Evolutionary conservation across 2,797 vertebrate genomes (phyloP).

Genomic region (Enteromius afrohamiltoni): DNA sequence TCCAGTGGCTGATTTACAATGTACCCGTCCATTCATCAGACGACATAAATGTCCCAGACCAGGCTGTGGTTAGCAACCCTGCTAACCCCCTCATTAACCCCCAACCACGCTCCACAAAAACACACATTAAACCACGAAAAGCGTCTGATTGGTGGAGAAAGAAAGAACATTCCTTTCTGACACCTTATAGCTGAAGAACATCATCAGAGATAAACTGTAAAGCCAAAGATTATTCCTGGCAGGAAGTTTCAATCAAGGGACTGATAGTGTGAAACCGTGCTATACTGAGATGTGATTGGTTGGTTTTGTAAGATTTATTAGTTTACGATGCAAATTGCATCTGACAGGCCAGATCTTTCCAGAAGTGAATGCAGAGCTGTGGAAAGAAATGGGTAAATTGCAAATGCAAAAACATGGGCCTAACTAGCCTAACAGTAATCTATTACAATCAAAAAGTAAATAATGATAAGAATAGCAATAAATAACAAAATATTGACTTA

Average conservation of each 20-base stretch:
- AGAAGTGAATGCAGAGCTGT: background rate
- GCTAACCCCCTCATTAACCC: conserved; percentile 70
- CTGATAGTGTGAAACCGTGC: conserved; percentile 18
- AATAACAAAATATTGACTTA: background rate
- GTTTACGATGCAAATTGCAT: background rate
- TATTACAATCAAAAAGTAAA: background rate
- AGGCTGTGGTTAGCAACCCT: conserved; percentile 64
- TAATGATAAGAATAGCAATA: background rate
- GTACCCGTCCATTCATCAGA: conserved; percentile 72
- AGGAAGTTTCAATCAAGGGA: conserved; percentile 43
- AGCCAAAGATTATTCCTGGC: conserved; percentile 31
- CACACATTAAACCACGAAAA: conserved; percentile 50
- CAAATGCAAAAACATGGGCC: background rate
- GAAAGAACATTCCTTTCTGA: conserved; percentile 57
- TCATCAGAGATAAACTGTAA: conserved; percentile 51
- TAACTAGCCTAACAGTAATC: no score
- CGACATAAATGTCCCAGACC: conserved; percentile 57
- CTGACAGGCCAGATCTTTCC: background rate
- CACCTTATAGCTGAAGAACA: conserved; percentile 40
- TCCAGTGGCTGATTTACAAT: conserved; percentile 74
- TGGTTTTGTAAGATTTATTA: conserved; percentile 13
- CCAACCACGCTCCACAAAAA: conserved; percentile 55
- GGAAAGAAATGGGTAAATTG: background rate
- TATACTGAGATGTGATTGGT: conserved; percentile 21
- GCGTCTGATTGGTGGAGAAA: conserved; percentile 52